phyloP scores from a whole-genome alignment of 2,113 vertebrate species.

The Neomonachus schauinslandi region DNA sequence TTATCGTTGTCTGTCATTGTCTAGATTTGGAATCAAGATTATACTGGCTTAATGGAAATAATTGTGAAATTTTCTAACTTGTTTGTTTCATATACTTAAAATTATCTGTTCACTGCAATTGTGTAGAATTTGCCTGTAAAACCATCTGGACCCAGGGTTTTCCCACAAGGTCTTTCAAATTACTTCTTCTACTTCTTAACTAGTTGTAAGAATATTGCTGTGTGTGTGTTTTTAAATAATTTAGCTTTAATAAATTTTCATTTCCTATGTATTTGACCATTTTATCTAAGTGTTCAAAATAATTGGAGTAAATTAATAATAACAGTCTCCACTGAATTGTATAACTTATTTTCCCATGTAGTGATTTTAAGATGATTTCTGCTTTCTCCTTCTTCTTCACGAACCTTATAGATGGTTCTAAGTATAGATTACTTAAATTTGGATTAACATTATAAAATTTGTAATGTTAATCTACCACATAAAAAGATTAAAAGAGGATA shows the following conservation, averaged over 20 bases:
- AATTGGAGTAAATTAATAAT: background rate
- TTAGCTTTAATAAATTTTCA: background rate
- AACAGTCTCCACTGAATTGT: background rate
- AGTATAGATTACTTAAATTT: background rate
- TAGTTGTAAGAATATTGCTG: background rate
- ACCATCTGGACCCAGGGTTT: background rate
- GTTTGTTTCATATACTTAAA: background rate
- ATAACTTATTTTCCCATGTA: background rate
- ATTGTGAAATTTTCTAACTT: background rate
- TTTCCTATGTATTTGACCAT: background rate
- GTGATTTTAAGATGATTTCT: background rate
- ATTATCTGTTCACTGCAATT: background rate
- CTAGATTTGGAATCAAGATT: background rate
- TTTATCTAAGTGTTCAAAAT: background rate
- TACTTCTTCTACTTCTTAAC: background rate
- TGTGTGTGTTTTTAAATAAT: background rate
- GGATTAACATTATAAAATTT: conserved; percentile 5
- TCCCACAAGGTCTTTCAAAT: background rate
- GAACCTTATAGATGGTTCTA: background rate
- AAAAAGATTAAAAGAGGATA: background rate
- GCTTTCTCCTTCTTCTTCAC: background rate
- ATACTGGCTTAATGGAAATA: background rate
- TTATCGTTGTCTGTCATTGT: background rate
- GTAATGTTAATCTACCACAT: background rate
- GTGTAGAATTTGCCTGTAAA: background rate